Evolutionary conservation across 2,888 invertebrate species (phyloP), one percentile per base, ranked within the genome.

Genomic region (Drosophila flavopinicola): DNA sequence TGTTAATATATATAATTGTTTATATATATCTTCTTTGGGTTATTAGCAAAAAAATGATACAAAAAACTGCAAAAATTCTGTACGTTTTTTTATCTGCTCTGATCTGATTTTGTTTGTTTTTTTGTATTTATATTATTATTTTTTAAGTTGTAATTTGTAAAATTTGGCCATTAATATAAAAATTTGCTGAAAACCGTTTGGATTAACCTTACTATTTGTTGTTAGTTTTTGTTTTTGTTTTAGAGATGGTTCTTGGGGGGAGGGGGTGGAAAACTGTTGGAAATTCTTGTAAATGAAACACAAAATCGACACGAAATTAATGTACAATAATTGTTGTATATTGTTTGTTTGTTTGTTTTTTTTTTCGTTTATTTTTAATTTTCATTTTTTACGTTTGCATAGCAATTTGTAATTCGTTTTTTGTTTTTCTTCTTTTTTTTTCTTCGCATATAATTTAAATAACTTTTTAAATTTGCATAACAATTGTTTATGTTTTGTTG

Each of bases 141-240:
- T 63, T 60, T 10, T 51, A 25, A 20, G 23, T 41, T 27, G 20
- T 60, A 11, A 20, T 25, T 65, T 87, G 83, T 87, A 83, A 87
- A 83, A 85, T 87, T 83, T 83, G 83, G 83, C 83, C 85, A 57
- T 85, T 76, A 85, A 76, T 85, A 74, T 74, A 86, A 78, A 86
- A 83, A 80, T 70, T 77, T 82, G 74, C 54, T 83, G 83, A 83
- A 83, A 83, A 83, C 83, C 83, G 61, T 85, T 82, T 75, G 69
- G 83, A 87, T 85, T 82, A 82, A 82, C 67, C 78, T 66, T 73
- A 49, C 25, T n/a, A 44, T 42, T 58, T 45, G 17, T 41, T 44
- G 47, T 54, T 33, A 45, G 11, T 59, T 33, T 35, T 35, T 48
- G 27, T 25, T 33, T 47, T 57, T 53, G 44, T 48, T 42, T 52